Conservation (phyloP, 2,797 vertebrate species). For the Sebastolobus alascanus region DNA sequence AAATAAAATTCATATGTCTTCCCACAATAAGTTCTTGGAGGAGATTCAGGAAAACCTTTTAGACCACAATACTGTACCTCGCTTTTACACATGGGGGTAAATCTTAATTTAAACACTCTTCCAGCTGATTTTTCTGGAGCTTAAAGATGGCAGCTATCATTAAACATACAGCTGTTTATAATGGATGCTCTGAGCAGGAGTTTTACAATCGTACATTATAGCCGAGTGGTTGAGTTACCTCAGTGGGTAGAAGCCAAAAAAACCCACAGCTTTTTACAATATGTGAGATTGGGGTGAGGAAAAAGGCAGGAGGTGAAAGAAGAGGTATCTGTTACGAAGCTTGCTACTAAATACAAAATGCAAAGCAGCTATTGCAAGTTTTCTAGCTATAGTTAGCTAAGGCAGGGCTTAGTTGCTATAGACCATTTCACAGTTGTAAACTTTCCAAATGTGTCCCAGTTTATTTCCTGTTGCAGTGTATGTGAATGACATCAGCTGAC, state of each 20-base stretch:
- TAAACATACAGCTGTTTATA: conserved; percentile 33
- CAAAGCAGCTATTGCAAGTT: background rate
- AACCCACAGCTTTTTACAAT: conserved; percentile 15
- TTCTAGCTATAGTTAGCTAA: background rate
- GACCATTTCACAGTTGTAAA: background rate
- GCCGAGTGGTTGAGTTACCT: conserved; percentile 17
- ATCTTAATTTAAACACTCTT: conserved; percentile 34
- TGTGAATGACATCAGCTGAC: background rate
- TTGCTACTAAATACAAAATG: background rate
- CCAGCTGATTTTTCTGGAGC: background rate
- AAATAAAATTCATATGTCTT: conserved; percentile 7
- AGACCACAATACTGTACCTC: conserved; percentile 7
- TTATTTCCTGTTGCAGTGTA: background rate
- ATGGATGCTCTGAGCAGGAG: background rate
- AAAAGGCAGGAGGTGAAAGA: conserved; percentile 16
- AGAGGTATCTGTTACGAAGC: background rate
- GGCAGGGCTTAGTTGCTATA: background rate
- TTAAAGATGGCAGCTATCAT: conserved; percentile 9
- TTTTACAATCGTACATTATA: conserved; percentile 26
- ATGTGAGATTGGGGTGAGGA: background rate
- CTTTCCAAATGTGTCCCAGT: background rate
- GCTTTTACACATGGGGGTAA: conserved; percentile 17
- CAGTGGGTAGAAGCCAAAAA: background rate
- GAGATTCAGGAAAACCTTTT: conserved; percentile 29
- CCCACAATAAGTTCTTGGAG: conserved; percentile 9